Base-by-base conservation (phyloP, 2,888 invertebrate species). In the Ditylenchus weischeri region DNA sequence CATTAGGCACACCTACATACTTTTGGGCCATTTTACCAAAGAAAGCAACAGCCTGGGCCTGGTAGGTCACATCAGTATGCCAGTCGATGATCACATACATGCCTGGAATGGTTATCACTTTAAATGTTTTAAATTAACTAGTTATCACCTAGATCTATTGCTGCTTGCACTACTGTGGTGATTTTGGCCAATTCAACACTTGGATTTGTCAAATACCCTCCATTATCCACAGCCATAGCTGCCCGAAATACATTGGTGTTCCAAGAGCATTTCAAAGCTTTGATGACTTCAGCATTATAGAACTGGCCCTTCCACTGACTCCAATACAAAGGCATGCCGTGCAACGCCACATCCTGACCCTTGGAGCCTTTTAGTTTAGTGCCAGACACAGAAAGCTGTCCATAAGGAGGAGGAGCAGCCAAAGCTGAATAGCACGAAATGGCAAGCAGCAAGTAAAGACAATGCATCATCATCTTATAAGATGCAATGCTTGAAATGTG, bases 251-350 rank as follows among this genome's bases (percentile, higher is more conserved):
- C 35, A 19, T 59, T 59, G n/a, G 59, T 54, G 38, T 69, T 69
- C 69, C 69, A 69, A 11, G 38, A 57, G 51, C 69, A 69, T 36
- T 69, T 69, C 36, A 69, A 60, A 15, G 69, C 69, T 38, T 70
- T 54, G n/a, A 54, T 23, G 11, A 29, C 29, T 54, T 54, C 15
- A 18, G 54, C 54, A 8, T 54, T 54, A 8, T 54, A 54, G n/a
- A 23, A 54, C n/a, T 54, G 21, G n/a, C 29, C 54, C 13, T 23
- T 54, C 54, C 54, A 54, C n/a, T 54, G 54, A 54, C 54, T 54
- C 54, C 54, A 54, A n/a, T 23, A 54, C 11, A 54, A 29, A 23
- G 60, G 11, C 59, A 59, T 59, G 23, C 59, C 59, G 36, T 13
- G 59, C 23, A 59, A 35, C 15, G 23, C 29, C 59, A 59, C 59